A percentile compares a stretch with the other conserved stretches of the same genome.
Evolutionary conservation across 2,797 vertebrate genomes (phyloP).

Genomic region (Eidolon dupreanum): DNA sequence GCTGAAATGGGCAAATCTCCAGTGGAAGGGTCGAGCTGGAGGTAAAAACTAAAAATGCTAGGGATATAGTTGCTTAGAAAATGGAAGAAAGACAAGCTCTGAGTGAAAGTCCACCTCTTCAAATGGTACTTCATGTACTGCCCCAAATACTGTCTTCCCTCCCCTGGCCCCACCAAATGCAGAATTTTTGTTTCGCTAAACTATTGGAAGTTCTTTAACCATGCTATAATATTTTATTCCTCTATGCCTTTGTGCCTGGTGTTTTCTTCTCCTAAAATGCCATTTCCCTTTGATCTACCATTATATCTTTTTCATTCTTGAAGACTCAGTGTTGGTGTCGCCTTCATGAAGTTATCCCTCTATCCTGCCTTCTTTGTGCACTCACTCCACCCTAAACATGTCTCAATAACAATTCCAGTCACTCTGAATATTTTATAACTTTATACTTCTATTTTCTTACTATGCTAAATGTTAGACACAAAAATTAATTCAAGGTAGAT

Average conservation of each 20-base stretch:
- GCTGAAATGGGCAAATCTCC: not conserved
- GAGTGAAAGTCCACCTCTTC: not conserved
- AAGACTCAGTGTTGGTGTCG: not conserved
- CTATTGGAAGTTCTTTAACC: not conserved
- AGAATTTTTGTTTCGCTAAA: not conserved
- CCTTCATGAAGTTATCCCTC: not conserved
- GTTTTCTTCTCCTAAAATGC: not conserved
- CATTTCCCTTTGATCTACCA: not conserved
- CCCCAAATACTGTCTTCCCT: not conserved
- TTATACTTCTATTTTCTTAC: not conserved
- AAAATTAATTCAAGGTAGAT: not conserved
- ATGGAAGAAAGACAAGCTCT: not conserved
- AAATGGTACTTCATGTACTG: not conserved
- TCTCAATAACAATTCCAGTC: not conserved
- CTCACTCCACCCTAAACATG: not conserved
- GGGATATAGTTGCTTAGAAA: too few species aligned
- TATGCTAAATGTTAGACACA: not conserved
- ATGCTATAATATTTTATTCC: not conserved
- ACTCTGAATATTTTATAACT: not conserved
- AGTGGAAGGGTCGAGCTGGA: not conserved
- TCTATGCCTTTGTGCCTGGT: too few species aligned
- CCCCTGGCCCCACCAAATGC: fast-evolving
- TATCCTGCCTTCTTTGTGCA: not conserved
- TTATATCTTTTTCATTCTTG: not conserved
- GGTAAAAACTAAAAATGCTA: not conserved